Base-by-base conservation (phyloP, 2,888 invertebrate genomes). In the Pyrochroa serraticornis region DNA sequence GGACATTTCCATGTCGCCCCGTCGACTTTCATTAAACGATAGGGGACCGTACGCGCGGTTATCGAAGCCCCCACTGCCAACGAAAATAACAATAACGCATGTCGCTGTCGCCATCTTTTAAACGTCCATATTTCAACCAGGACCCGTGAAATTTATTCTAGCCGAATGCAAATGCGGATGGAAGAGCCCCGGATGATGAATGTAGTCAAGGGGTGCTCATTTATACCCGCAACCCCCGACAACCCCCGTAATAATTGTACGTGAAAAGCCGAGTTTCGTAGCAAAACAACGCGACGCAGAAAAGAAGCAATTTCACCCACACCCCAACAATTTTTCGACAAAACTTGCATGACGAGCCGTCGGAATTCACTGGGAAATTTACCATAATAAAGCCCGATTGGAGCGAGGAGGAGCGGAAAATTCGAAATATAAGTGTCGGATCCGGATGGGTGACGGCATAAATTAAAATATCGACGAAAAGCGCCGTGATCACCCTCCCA, bases 1-100 rank as follows among this genome's bases (percentile, higher is more conserved):
- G 52, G 44, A 44, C 44, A 52, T 52, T 52, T 52, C 45, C 52
- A 52, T 52, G 45, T 45, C 43, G 51, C 51, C 13, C 51, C 51
- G 52, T 39, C 45, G 52, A 52, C 44, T 52, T 45, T 45, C 52
- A 52, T 45, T 45, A 52, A 52, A 52, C 31, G 41, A 41, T 41
- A 39, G 41, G 41, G 49, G 49, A 49, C 36, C 35, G 30, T 7
- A 37, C 42, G 42, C 42, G 35, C 43, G 42, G 22, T 22, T 22
- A 22, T 22, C 22, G 22, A 22, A 5, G 22, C 3, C 22, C 22
- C 22, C 22, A 22, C 22, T 22, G 46, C 36, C 46, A 9, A 37
- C 30, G 33, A 34, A 42, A 50, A 50, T 36, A 50, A 50, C 50
- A 50, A 50, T 50, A 50, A 50, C 10, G 47, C 47, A 38, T 38